Percentiles rank a stretch among this genome's conserved stretches.
Evolutionary conservation across 2,888 invertebrate species (phyloP).

Genomic region (Quadriops clusia): DNA sequence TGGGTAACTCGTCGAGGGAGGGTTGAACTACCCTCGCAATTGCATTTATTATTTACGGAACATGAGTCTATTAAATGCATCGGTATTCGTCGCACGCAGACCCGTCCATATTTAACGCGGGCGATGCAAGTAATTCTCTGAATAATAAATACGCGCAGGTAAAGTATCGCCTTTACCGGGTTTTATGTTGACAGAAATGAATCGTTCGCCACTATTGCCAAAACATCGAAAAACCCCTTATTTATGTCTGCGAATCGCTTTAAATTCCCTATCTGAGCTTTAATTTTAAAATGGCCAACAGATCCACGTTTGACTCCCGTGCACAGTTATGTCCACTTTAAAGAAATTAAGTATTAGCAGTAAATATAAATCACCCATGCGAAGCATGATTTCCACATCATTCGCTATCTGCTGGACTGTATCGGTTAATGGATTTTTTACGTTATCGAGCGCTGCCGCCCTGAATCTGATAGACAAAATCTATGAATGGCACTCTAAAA

Average conservation of each 20-base stretch:
- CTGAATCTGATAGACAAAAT: too few species aligned
- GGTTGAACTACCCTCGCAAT: slow-evolving; percentile 22
- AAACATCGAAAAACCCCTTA: slow-evolving; percentile 4
- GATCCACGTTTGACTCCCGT: slow-evolving; percentile 3
- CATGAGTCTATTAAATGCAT: slow-evolving; percentile 31
- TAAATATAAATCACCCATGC: slow-evolving; percentile 4
- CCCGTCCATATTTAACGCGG: slow-evolving; percentile 28
- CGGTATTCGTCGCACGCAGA: slow-evolving; percentile 29
- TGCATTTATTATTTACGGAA: slow-evolving; percentile 31
- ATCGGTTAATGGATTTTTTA: too few species aligned
- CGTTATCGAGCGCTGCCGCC: too few species aligned
- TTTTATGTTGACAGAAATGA: slow-evolving; percentile 8
- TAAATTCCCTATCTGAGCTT: slow-evolving; percentile 3
- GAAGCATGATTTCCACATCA: slow-evolving; percentile 5
- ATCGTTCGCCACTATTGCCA: slow-evolving; percentile 6
- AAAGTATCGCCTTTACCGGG: slow-evolving; percentile 6
- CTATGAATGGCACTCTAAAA: too few species aligned
- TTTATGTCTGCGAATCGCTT: slow-evolving; percentile 5
- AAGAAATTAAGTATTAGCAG: slow-evolving; percentile 6
- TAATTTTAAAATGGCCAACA: slow-evolving; percentile 3
- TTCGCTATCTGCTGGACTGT: slow-evolving; percentile 4
- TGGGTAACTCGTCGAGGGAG: too few species aligned
- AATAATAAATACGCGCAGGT: slow-evolving; percentile 24
- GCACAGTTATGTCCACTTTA: slow-evolving; percentile 2
- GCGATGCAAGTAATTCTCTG: slow-evolving; percentile 26